These are phyloP conservation scores for Rattus norvegicus DNA, from an alignment of 2,113 vertebrate species.

Conservation along the genomic window GRCr8 NC_086032.1:15653001-15653500, in stretches of 20 bases:
- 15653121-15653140: no score
- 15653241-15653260: background rate
- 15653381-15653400: no score
- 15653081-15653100: background rate
- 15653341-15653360: background rate
- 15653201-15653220: background rate
- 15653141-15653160: background rate
- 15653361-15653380: background rate
- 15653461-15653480: no score
- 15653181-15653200: background rate
- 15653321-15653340: background rate
- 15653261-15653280: background rate
- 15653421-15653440: no score
- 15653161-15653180: background rate
- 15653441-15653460: no score
- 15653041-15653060: background rate
- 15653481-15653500: no score
- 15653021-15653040: background rate
- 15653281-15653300: background rate
- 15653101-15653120: background rate
- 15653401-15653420: no score
- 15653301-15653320: background rate
- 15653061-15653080: background rate
- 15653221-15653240: background rate
- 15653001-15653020: slow-evolving; percentile 25